Evolutionary conservation across 1,140 invertebrate species (phyloP).

Genomic region (Drosophila pandora): DNA sequence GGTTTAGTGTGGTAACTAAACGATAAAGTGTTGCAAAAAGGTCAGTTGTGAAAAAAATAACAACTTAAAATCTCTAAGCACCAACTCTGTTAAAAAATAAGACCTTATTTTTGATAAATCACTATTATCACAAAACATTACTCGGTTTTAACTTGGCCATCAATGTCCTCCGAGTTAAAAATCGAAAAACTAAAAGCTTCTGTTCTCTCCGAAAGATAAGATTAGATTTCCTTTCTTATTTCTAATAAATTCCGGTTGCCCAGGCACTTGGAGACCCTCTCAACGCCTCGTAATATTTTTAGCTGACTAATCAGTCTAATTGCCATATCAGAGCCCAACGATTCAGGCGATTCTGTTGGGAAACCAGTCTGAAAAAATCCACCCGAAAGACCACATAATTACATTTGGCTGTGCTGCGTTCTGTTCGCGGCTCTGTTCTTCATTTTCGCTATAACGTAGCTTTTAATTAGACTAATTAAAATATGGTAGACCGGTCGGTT

Average conservation of each 20-base stretch:
- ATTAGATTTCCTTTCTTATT: no score
- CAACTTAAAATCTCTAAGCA: no score
- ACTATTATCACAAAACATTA: no score
- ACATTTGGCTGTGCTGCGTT: slow-evolving; percentile 39
- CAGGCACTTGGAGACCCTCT: slow-evolving; percentile 3
- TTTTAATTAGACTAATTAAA: slow-evolving; percentile 66
- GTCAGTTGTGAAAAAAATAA: no score
- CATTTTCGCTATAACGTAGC: slow-evolving; percentile 40
- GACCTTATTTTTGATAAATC: no score
- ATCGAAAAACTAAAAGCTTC: no score
- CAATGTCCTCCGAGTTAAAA: no score
- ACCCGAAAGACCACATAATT: slow-evolving; percentile 47
- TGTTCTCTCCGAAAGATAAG: no score
- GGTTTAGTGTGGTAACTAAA: no score
- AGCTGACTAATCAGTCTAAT: slow-evolving; percentile 50
- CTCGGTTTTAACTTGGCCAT: no score
- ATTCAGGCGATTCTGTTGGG: slow-evolving; percentile 2
- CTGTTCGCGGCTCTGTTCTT: slow-evolving; percentile 38
- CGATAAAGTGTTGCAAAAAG: no score
- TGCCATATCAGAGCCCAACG: slow-evolving; percentile 22
- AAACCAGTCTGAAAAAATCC: slow-evolving; percentile 10
- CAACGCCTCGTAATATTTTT: slow-evolving; percentile 17
- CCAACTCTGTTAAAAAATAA: no score
- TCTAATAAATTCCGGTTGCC: background rate
- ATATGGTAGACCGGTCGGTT: slow-evolving; percentile 37